Base-by-base conservation (phyloP, 2,113 vertebrate genomes). In the Nesospiza acunhae region DNA sequence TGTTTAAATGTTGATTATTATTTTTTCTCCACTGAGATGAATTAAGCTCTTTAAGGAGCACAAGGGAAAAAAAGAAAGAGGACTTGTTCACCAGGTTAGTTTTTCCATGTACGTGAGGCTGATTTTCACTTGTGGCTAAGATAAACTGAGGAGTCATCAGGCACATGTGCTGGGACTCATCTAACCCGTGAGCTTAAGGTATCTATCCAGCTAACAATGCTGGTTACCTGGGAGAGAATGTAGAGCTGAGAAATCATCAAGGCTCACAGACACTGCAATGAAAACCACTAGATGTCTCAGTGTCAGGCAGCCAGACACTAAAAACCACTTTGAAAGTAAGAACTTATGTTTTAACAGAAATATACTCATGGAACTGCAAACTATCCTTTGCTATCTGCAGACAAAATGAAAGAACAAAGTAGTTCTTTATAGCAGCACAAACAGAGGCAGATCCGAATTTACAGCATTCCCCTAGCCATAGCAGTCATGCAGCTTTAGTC, bases 11-110 rank as follows among this genome's bases (percentile, higher is more conserved):
- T 46, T 82, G 42, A 74, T 81, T 75, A 84, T 89, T 82, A 56
- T 27, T 82, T 87, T 90, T 94, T 86, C 46, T 76, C 83, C 70
- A 15, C 49, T 63, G 82, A 68, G 52, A 93, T 63, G 87, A 92
- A 96, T 94, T 82, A 90, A 77, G 10, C 16, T 89, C 50, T 89
- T 93, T 52, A 87, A 67, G 60, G 46, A 92, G 39, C 47, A 73
- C 21, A 63, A 60, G 30, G 23, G 41, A 64, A 79, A 91, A 90
- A 33, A 90, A 52, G 35, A 90, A 70, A 58, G 76, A 87, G 33
- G 33, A 50, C 14, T 39, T 78, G 46, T 52, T 91, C 35, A 67
- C 50, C 73, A 35, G 22, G 46, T 63, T 31, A 39, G 23, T n/a
- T 64, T 87, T 72, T 60, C 66, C 33, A 33, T 7, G 33, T 11